Conservation (phyloP, 1,140 invertebrate species). For the Lepidostoma basale region DNA sequence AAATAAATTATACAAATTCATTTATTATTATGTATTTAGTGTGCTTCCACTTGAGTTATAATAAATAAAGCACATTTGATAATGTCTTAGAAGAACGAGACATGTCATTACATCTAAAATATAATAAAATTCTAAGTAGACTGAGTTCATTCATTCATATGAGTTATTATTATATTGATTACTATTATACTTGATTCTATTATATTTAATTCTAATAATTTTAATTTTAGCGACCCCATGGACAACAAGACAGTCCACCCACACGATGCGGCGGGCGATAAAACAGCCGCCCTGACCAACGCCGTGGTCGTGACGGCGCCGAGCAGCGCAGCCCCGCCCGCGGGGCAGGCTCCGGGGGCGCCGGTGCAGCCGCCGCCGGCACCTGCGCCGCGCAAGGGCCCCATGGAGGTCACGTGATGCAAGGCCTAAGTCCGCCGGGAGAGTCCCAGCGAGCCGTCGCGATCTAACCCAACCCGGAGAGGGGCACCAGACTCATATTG, state of each 20-base stretch:
- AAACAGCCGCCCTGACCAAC: neutral
- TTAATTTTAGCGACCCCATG: neutral
- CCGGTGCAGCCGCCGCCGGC: slow-evolving; percentile 9
- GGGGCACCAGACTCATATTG: neutral
- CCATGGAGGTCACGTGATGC: slow-evolving; percentile 46
- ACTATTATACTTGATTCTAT: too few species aligned
- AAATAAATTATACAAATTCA: too few species aligned
- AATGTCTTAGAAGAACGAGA: too few species aligned
- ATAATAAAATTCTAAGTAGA: too few species aligned
- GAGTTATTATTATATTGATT: too few species aligned
- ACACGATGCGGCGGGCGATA: neutral
- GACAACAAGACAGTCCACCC: neutral
- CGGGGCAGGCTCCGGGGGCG: neutral
- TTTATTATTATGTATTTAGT: too few species aligned
- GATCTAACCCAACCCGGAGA: neutral
- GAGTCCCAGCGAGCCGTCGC: neutral
- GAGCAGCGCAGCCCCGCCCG: slow-evolving; percentile 1
- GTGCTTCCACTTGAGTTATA: too few species aligned
- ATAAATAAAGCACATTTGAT: too few species aligned
- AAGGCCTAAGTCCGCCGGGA: slow-evolving; percentile 30
- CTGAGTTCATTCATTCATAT: too few species aligned
- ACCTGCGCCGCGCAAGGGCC: slow-evolving; percentile 24
- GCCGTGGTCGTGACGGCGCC: neutral
- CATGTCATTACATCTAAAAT: too few species aligned
- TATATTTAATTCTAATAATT: too few species aligned